These are phyloP conservation scores for Odontothrips loti DNA, from an alignment of 2,888 invertebrate genomes.

Conservation along the genomic window DNA sequence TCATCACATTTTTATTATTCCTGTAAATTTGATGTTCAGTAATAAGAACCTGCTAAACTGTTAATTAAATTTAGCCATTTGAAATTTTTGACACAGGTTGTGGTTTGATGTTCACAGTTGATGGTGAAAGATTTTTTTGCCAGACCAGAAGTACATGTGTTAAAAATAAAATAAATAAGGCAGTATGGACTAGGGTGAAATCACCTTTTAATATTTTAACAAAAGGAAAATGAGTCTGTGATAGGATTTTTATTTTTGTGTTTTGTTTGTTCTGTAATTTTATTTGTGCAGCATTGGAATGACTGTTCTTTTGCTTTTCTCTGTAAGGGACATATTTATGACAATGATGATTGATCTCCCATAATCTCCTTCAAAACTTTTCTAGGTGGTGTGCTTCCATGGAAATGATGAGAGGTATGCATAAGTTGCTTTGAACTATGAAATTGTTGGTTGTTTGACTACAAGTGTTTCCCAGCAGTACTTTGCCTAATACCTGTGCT, in stretches of 20 bases:
- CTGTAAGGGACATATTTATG: conserved; percentile 1
- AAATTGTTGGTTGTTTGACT: no score
- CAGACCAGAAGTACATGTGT: no score
- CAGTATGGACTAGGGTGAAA: not conserved
- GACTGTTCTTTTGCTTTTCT: not conserved
- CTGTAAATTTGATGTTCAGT: no score
- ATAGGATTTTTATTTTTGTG: conserved; percentile 25
- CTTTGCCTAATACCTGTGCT: no score
- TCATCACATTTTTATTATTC: not conserved
- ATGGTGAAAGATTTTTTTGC: no score
- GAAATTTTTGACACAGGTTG: no score
- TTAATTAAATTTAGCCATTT: not conserved
- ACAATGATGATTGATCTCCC: conserved; percentile 16
- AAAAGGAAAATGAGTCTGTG: conserved; percentile 16
- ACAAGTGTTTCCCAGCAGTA: no score
- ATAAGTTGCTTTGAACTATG: not conserved
- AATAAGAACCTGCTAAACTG: not conserved
- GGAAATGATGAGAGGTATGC: conserved; percentile 13
- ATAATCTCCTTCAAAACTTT: not conserved
- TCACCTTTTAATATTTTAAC: not conserved
- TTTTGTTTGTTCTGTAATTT: conserved; percentile 17
- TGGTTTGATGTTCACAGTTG: no score
- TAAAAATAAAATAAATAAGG: no score
- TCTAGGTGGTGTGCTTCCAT: conserved; percentile 14
- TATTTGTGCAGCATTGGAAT: not conserved